Conservation (phyloP, 2,888 invertebrate genomes). For the Tetheella fluctuosa region DNA sequence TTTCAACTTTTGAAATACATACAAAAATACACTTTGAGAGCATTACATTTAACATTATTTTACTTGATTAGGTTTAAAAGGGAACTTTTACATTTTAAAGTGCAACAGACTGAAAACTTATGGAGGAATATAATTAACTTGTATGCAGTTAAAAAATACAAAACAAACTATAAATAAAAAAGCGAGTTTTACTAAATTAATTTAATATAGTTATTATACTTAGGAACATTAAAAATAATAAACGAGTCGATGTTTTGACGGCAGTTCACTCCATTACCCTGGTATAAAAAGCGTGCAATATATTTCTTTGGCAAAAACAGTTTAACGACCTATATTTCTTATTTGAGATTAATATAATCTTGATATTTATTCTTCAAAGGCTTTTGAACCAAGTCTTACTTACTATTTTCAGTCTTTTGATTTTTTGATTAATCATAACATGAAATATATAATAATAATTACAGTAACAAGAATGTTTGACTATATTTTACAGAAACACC, state of each 20-base stretch:
- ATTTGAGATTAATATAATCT: background rate
- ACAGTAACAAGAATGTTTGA: no score
- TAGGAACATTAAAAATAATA: constrained; percentile 6
- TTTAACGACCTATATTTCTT: constrained; percentile 5
- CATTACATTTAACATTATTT: constrained; percentile 30
- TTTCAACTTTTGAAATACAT: background rate
- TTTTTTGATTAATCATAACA: no score
- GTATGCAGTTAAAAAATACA: background rate
- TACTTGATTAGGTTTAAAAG: constrained; percentile 24
- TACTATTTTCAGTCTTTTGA: no score
- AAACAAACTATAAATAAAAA: background rate
- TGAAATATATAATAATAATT: no score
- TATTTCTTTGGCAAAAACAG: background rate
- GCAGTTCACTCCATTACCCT: constrained; percentile 4
- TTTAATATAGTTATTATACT: no score
- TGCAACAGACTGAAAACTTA: constrained; percentile 29
- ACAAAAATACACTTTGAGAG: background rate
- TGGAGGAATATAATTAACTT: background rate
- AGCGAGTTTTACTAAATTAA: background rate
- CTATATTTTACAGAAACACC: no score
- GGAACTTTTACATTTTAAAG: constrained; percentile 26
- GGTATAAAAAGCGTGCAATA: background rate
- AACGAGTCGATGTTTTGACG: background rate
- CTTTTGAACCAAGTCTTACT: no score
- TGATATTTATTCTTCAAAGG: background rate